Evolutionary conservation across 2,797 vertebrate species (phyloP).

Genomic region (Borostomias antarcticus): DNA sequence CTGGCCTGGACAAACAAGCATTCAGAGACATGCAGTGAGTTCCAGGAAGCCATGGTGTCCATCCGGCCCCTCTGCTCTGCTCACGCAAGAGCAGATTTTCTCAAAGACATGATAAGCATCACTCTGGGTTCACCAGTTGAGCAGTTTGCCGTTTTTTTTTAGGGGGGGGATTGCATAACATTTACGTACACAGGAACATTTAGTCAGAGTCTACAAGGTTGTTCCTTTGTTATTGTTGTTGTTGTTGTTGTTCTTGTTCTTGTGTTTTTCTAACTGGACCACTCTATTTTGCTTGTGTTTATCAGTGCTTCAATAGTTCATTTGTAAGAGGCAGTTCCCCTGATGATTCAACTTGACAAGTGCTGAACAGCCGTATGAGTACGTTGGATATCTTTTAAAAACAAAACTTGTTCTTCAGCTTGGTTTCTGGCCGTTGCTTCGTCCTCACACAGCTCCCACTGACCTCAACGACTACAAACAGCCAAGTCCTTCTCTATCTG

Average conservation of each 20-base stretch:
- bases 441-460: slow-evolving; percentile 24
- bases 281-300: slow-evolving; percentile 20
- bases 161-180: slow-evolving; percentile 36
- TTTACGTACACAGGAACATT: slow-evolving; percentile 33
- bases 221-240: slow-evolving; percentile 20
- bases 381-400: slow-evolving; percentile 16
- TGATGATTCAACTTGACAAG: slow-evolving; percentile 38
- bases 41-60: slow-evolving; percentile 45
- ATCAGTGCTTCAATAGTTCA: slow-evolving; percentile 34
- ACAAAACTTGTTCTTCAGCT: too few relatives aligned
- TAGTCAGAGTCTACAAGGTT: slow-evolving; percentile 30
- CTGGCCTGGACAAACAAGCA: slow-evolving; percentile 48
- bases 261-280: slow-evolving; percentile 3
- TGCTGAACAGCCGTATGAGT: slow-evolving; percentile 48
- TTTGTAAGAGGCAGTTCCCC: slow-evolving; percentile 38
- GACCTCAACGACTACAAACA: slow-evolving; percentile 30
- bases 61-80: slow-evolving; percentile 33
- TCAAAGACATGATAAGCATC: slow-evolving; percentile 53
- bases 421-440: slow-evolving; percentile 30
- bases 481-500: slow-evolving; percentile 35
- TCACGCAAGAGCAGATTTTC: slow-evolving; percentile 47
- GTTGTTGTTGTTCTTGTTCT: slow-evolving; percentile 21
- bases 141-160: not conserved
- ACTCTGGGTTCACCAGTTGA: slow-evolving; percentile 41
- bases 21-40: slow-evolving; percentile 33